Evolutionary conservation across 2,888 invertebrate species (phyloP).

Genomic region (Heliconius charithonia): DNA sequence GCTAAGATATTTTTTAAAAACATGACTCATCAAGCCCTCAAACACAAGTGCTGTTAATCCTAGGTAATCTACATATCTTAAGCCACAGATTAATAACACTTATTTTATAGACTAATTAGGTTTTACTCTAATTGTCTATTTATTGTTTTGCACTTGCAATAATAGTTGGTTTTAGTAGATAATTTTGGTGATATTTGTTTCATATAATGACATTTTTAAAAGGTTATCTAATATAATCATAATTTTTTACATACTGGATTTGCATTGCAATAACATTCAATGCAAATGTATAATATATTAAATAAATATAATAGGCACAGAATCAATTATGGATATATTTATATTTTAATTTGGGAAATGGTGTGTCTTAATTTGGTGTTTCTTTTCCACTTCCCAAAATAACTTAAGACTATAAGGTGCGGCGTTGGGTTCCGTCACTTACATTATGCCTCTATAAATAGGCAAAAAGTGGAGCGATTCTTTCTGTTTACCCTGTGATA

Average conservation of each 20-base stretch:
- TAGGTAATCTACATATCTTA: constrained; percentile 38
- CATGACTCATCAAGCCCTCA: constrained; percentile 9
- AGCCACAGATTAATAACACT: constrained; percentile 25
- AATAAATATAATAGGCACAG: no score
- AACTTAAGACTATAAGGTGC: background rate
- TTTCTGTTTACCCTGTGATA: no score
- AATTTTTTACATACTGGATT: background rate
- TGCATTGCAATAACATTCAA: no score
- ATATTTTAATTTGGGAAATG: no score
- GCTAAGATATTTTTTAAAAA: constrained; percentile 1
- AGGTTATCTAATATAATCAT: background rate
- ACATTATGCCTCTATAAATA: background rate
- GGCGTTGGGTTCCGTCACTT: background rate
- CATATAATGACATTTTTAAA: background rate
- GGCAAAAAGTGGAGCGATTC: background rate
- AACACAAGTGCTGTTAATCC: constrained; percentile 23
- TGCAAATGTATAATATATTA: no score
- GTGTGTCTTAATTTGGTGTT: no score
- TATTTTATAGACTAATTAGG: constrained; percentile 42
- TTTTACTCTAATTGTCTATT: constrained; percentile 13
- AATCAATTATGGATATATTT: no score
- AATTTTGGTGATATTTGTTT: background rate
- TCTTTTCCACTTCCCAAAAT: background rate
- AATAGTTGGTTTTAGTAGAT: background rate
- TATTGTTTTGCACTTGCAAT: background rate